Evolutionary conservation across 2,888 invertebrate species (phyloP).

Genomic region (Phortica magna): DNA sequence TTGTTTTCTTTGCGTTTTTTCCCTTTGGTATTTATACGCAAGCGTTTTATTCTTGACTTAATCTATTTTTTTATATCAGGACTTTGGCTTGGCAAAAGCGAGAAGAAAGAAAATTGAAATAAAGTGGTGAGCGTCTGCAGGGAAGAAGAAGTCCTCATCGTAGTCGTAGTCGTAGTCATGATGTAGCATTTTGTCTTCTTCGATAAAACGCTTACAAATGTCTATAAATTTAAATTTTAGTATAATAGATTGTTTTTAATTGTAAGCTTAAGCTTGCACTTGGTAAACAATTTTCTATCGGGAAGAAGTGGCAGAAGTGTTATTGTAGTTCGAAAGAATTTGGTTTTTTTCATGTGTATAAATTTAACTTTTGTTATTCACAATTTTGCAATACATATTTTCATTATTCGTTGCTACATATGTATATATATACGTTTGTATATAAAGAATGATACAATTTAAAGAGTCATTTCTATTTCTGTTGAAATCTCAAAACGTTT

Average conservation of each 20-base stretch:
- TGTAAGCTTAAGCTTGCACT: background rate
- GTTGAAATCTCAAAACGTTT: background rate
- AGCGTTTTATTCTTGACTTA: constrained; percentile 38
- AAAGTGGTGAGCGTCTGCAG: constrained; percentile 30
- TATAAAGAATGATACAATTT: background rate
- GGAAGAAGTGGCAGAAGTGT: too few species aligned
- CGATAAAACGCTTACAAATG: constrained; percentile 73
- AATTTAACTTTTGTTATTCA: too few species aligned
- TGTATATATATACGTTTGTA: too few species aligned
- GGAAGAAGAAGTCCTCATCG: constrained; percentile 50
- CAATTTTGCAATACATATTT: too few species aligned
- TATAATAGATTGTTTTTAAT: constrained; percentile 28
- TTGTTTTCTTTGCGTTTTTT: constrained; percentile 33
- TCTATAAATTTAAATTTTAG: constrained; percentile 74
- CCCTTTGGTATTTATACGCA: constrained; percentile 29
- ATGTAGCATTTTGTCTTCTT: constrained; percentile 8
- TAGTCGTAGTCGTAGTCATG: constrained; percentile 15
- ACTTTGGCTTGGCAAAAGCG: constrained; percentile 9
- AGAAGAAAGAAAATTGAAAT: constrained; percentile 3
- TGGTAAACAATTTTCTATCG: too few species aligned
- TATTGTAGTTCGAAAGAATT: too few species aligned
- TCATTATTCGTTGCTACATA: too few species aligned
- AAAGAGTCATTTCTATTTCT: background rate
- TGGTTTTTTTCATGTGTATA: too few species aligned
- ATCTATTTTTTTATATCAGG: constrained; percentile 49